Percentiles rank a stretch among this genome's conserved stretches.
Conservation (phyloP, 2,113 vertebrate genomes). For the Dasyurus viverrinus region DNA sequence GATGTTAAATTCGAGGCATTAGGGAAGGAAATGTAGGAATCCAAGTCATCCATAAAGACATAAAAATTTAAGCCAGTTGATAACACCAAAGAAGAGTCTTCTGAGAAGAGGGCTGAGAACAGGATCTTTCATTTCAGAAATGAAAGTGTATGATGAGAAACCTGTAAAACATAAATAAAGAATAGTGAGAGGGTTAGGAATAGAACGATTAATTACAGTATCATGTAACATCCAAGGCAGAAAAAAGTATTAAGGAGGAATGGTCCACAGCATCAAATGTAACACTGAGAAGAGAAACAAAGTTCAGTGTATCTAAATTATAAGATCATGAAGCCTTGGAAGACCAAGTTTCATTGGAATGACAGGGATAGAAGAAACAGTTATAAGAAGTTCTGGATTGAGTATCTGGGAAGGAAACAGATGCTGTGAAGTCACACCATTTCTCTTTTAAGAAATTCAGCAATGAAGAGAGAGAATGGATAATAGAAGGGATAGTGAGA, state of each 20-base stretch:
- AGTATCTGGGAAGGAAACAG: neutral
- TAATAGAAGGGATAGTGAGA: neutral
- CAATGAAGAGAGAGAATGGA: neutral
- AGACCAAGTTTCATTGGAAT: neutral
- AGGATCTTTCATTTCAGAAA: neutral
- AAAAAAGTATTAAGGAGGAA: neutral
- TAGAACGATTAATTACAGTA: neutral
- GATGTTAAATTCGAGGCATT: neutral
- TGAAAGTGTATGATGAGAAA: neutral
- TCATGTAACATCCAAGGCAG: neutral
- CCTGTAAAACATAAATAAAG: neutral
- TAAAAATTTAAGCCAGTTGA: neutral
- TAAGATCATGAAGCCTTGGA: neutral
- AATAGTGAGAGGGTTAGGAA: neutral
- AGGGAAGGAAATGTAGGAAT: neutral
- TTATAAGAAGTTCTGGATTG: neutral
- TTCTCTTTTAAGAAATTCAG: neutral
- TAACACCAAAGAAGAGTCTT: neutral
- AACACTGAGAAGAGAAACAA: neutral
- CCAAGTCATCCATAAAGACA: neutral
- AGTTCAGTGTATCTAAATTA: neutral
- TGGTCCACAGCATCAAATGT: neutral
- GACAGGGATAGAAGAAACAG: neutral
- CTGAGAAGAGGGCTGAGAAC: neutral
- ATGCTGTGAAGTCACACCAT: neutral